Percentiles rank a stretch among this genome's conserved stretches.
Conservation (phyloP, 2,888 invertebrate genomes). For the Strigamia crassipes region DNA sequence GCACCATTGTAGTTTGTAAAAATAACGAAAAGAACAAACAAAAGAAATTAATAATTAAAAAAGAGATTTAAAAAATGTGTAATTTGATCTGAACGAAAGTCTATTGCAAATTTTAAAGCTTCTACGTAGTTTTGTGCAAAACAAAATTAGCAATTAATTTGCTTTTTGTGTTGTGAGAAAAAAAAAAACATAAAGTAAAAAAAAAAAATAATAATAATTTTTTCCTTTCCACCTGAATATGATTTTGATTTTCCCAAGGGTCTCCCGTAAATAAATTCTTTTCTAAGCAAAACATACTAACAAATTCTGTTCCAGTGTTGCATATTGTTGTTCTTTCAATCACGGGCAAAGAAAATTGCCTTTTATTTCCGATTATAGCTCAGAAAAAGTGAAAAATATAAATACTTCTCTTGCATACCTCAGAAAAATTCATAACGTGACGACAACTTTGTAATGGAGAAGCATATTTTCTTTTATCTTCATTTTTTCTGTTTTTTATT, state of each 20-base stretch:
- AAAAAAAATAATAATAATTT: no score
- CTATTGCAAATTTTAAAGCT: neutral
- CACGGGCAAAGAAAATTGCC: neutral
- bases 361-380: neutral
- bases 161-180: neutral
- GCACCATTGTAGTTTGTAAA: conserved; percentile 3
- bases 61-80: neutral
- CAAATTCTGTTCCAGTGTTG: conserved; percentile 2
- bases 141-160: neutral
- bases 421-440: neutral
- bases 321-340: neutral
- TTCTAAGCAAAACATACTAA: neutral
- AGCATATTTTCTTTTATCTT: neutral
- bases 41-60: neutral
- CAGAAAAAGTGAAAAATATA: neutral
- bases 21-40: neutral
- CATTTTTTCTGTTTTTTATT: neutral
- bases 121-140: neutral
- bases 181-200: no score
- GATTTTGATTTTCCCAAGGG: neutral
- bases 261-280: neutral
- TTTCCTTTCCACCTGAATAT: neutral
- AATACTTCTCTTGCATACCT: neutral
- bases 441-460: neutral
- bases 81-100: conserved; percentile 2